phyloP scores from a whole-genome alignment of 2,113 vertebrate genomes.

The Aythya baeri region DNA sequence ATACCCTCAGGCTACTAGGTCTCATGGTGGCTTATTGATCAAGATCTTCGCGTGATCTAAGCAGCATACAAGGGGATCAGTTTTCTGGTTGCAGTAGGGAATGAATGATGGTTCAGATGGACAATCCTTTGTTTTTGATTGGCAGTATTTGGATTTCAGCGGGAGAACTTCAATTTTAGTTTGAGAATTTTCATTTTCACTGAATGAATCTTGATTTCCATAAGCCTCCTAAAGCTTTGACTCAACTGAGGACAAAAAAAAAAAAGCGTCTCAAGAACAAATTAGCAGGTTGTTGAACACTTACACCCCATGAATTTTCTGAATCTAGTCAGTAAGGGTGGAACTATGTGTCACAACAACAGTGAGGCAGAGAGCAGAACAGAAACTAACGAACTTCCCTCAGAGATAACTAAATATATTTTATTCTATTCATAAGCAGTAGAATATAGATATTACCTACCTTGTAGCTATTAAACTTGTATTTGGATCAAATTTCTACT shows the following conservation, averaged over 20 bases:
- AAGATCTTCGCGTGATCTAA: not conserved
- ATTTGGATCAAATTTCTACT: not conserved
- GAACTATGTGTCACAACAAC: not conserved
- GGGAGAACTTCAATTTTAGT: not conserved
- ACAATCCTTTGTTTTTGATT: not conserved
- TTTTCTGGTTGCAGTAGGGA: not conserved
- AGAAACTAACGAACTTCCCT: conserved; percentile 4
- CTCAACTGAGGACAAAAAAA: not conserved
- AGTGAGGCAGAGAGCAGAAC: not conserved
- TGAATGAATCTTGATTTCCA: not conserved
- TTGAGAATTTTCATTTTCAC: not conserved
- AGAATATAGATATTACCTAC: not conserved
- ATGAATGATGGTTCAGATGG: not conserved
- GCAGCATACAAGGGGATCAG: not conserved
- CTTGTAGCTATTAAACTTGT: not conserved
- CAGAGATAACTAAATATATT: not conserved
- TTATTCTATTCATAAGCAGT: not conserved
- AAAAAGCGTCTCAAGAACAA: not conserved
- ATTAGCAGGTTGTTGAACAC: not conserved
- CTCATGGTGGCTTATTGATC: not conserved
- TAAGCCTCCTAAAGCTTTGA: not conserved
- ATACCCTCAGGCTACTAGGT: not conserved
- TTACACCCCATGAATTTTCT: not conserved
- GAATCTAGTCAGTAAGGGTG: not conserved
- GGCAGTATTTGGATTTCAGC: not conserved